Evolutionary conservation across 2,797 vertebrate genomes (phyloP), one percentile per base, ranked within the genome.

Genomic region (Australoheros facetus): DNA sequence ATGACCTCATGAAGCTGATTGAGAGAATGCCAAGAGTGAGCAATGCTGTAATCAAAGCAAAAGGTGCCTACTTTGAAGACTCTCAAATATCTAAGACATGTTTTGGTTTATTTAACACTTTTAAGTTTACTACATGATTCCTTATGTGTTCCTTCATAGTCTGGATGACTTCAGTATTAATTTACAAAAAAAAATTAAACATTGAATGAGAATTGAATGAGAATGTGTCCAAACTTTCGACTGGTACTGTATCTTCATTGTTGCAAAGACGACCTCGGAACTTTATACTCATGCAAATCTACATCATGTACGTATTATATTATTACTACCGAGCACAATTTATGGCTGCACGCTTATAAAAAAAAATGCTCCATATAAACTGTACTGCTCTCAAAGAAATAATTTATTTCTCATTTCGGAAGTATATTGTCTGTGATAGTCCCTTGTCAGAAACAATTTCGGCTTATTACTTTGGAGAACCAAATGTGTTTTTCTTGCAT

Each of bases 361-460:
- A 76, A 53, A 48, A 80, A 14, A 71, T 23, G n/a, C 21, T 45
- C 10, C 26, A 73, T 69, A 77, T 81, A 80, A 88, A 60, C 7
- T 58, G 69, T 0, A 74, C 59, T 55, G 79, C 72, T 79, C 53
- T 30, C 26, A n/a, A 54, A 70, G 78, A 85, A 78, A 80, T 81
- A 53, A 84, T 53, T 57, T 62, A 76, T 76, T 79, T 69, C 75
- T 84, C 64, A 64, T 62, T 62, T 76, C 10, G 1, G 48, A 74
- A 53, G 69, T 75, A 57, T 26, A 75, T 75, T 30, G 78, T 92
- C 88, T 93, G 90, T 93, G 91, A 94, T 90, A 89, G 93, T 92
- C 92, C 88, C 91, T 88, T 89, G 91, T 93, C 83, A 85, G 72
- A 69, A 89, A 79, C 59, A 69, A 83, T 83, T 86, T 80, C 42